Conservation (phyloP, 2,797 vertebrate genomes). For the Neomorphus geoffroyi region DNA sequence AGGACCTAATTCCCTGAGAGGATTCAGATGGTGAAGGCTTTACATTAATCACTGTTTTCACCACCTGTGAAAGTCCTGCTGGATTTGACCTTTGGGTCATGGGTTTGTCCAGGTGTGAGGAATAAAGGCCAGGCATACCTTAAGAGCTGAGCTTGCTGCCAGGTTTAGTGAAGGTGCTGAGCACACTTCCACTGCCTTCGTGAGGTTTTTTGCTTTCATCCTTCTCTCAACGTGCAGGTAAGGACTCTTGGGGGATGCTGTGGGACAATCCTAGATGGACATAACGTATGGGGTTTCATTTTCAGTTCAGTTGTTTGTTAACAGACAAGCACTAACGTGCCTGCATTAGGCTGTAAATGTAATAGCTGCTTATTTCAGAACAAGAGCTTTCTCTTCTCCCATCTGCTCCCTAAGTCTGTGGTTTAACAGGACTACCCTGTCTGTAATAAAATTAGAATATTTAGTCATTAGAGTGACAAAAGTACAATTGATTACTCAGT, state of each 20-base stretch:
- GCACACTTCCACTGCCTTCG: background rate
- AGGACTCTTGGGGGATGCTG: background rate
- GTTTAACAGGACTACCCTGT: background rate
- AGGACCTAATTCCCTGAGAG: background rate
- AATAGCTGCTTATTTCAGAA: background rate
- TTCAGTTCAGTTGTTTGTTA: background rate
- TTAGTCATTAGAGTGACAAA: background rate
- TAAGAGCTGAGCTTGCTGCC: background rate
- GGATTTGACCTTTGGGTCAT: background rate
- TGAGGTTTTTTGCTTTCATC: background rate
- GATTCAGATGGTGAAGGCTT: background rate
- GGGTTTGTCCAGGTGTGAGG: background rate
- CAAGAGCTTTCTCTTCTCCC: background rate
- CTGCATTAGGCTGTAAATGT: background rate
- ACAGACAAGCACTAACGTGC: background rate
- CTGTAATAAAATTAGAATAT: background rate
- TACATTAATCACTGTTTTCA: background rate
- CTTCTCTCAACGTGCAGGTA: background rate
- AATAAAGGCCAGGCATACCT: background rate
- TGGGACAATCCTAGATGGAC: fast-evolving
- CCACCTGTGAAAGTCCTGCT: background rate
- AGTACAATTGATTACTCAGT: background rate
- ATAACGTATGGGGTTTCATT: background rate
- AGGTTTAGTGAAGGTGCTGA: background rate
- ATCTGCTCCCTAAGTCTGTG: background rate